phyloP scores from a whole-genome alignment of 2,113 vertebrate genomes.

The Mesocricetus auratus region DNA sequence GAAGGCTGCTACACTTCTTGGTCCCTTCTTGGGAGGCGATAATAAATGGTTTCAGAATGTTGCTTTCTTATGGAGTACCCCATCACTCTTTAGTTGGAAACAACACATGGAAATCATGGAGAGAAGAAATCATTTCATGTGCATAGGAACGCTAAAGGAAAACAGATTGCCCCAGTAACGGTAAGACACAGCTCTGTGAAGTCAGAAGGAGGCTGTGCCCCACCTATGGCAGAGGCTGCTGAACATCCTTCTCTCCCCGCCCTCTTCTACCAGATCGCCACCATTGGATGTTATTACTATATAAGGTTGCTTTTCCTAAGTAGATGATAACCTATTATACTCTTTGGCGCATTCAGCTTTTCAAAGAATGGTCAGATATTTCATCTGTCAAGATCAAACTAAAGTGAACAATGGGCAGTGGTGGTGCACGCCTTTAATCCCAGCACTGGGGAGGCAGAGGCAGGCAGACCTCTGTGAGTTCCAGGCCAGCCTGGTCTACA shows the following conservation, averaged over 20 bases:
- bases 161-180: conserved; percentile 65
- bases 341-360: conserved; percentile 43
- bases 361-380: conserved; percentile 59
- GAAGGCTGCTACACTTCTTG: not conserved
- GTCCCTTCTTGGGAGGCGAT: conserved; percentile 3
- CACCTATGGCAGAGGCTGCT: not conserved
- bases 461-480: too few relatives aligned
- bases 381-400: conserved; percentile 52
- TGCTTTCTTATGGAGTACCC: not conserved
- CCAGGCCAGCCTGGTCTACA: too few relatives aligned
- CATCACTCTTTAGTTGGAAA: conserved; percentile 42
- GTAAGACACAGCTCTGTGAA: conserved; percentile 46
- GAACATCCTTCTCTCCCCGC: not conserved
- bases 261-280: not conserved
- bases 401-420: not conserved
- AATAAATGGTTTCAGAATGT: conserved; percentile 39
- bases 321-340: conserved; percentile 30
- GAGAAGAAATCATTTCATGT: conserved; percentile 69
- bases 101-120: conserved; percentile 80
- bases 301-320: conserved; percentile 63
- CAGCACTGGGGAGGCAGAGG: too few relatives aligned
- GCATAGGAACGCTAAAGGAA: conserved; percentile 74
- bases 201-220: conserved; percentile 28
- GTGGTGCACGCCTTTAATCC: too few relatives aligned
- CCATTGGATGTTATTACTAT: conserved; percentile 61